Evolutionary conservation across 2,888 invertebrate species (phyloP).

Genomic region (Drosophila siamana): DNA sequence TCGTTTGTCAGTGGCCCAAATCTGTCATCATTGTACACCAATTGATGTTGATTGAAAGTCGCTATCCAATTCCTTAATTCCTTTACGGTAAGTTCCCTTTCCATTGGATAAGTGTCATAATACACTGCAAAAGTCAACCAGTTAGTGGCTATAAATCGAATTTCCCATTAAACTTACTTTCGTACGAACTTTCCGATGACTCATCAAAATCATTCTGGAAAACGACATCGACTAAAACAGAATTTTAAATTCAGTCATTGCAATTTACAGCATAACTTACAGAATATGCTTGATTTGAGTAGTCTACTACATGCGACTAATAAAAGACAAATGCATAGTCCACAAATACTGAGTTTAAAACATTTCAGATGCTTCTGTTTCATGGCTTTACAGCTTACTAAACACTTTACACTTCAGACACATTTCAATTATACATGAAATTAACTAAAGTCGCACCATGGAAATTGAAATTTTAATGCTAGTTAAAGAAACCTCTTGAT

Average conservation of each 20-base stretch:
- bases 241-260: not conserved
- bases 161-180: not conserved
- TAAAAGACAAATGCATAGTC: not conserved
- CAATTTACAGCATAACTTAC: not conserved
- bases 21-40: constrained; percentile 93
- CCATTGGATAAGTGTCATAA: not conserved
- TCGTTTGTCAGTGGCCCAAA: constrained; percentile 94
- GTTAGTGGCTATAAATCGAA: not conserved
- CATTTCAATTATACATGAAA: not conserved
- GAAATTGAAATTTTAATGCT: not conserved
- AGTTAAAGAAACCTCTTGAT: not conserved
- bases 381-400: not conserved
- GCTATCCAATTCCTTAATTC: constrained; percentile 19
- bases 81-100: not conserved
- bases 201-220: too few species aligned
- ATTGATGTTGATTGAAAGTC: constrained; percentile 91
- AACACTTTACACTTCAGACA: not conserved
- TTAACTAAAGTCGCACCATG: not conserved
- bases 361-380: not conserved
- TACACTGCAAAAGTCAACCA: not conserved
- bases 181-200: not conserved
- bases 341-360: not conserved
- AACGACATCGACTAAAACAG: not conserved
- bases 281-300: not conserved
- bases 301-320: not conserved